Conservation (phyloP, 2,113 vertebrate species). For the Pachyramphus minor region DNA sequence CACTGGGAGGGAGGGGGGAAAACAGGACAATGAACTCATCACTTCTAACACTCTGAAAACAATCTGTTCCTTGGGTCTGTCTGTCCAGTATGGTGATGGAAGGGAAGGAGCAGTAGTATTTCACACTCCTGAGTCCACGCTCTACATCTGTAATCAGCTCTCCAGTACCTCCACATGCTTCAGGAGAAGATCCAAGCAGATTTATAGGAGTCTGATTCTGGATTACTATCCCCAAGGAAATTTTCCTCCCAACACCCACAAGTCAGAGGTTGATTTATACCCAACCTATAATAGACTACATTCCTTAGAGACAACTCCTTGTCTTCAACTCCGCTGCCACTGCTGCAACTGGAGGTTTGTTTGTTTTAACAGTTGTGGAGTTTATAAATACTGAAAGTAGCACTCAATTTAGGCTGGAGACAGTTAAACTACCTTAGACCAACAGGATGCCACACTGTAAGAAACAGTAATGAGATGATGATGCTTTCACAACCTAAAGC, state of each 20-base stretch:
- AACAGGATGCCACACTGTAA: background rate
- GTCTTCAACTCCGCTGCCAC: background rate
- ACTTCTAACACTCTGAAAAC: background rate
- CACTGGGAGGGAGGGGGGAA: background rate
- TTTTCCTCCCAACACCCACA: slow-evolving; percentile 46
- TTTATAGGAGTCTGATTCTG: slow-evolving; percentile 34
- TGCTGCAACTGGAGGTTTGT: background rate
- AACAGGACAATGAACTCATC: slow-evolving; percentile 11
- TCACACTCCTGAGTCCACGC: background rate
- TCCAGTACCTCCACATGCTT: background rate
- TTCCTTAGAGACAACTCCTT: background rate
- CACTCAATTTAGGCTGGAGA: slow-evolving; percentile 12
- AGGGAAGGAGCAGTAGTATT: slow-evolving; percentile 9
- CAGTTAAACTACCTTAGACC: background rate
- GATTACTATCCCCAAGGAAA: slow-evolving; percentile 60
- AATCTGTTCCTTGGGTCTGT: background rate
- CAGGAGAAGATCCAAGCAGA: slow-evolving; percentile 45
- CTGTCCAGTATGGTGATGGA: background rate
- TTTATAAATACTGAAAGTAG: slow-evolving; percentile 31
- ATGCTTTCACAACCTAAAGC: slow-evolving; percentile 4
- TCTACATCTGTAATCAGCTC: slow-evolving; percentile 32
- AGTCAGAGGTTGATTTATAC: slow-evolving; percentile 45
- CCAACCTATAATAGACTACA: slow-evolving; percentile 8
- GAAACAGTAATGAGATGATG: background rate
- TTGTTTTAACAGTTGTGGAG: background rate